A percentile compares a stretch with the other conserved stretches of the same genome.
Evolutionary conservation across 2,888 invertebrate species (phyloP).

Genomic region (Amphiduros pacificus): DNA sequence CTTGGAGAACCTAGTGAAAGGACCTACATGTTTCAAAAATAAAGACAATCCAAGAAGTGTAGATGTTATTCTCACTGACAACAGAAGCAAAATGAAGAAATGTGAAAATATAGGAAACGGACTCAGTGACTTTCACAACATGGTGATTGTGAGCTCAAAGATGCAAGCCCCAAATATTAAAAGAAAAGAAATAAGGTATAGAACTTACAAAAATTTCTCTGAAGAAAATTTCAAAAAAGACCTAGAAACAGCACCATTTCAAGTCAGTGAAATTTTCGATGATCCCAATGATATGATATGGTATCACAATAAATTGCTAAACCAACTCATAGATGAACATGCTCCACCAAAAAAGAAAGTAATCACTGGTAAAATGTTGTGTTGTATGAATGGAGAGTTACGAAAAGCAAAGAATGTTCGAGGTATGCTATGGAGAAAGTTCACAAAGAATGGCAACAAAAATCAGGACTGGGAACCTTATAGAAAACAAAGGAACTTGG

Average conservation of each 20-base stretch:
- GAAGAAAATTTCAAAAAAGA: not conserved
- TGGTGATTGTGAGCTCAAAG: not conserved
- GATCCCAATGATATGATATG: not conserved
- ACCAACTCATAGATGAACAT: not conserved
- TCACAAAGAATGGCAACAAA: not conserved
- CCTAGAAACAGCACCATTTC: not conserved
- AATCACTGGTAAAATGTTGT: not conserved
- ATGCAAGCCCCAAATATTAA: not conserved
- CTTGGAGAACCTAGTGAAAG: not conserved
- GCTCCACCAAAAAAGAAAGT: not conserved
- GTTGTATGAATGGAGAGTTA: not conserved
- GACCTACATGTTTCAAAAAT: not conserved
- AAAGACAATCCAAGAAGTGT: not conserved
- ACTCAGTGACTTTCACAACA: not conserved
- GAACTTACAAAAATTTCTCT: not conserved
- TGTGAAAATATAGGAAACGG: not conserved
- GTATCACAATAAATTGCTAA: not conserved
- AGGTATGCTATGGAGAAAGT: not conserved
- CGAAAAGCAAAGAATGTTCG: not conserved
- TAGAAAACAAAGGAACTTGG: not conserved
- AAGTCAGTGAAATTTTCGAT: not conserved
- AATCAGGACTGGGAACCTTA: too few species aligned
- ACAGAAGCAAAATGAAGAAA: not conserved
- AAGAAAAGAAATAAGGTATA: not conserved
- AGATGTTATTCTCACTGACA: not conserved